A percentile compares a stretch with the other conserved stretches of the same genome.
These are phyloP conservation scores for Pissodes strobi DNA, from an alignment of 1,140 invertebrate genomes.

Conservation along the genomic window DNA sequence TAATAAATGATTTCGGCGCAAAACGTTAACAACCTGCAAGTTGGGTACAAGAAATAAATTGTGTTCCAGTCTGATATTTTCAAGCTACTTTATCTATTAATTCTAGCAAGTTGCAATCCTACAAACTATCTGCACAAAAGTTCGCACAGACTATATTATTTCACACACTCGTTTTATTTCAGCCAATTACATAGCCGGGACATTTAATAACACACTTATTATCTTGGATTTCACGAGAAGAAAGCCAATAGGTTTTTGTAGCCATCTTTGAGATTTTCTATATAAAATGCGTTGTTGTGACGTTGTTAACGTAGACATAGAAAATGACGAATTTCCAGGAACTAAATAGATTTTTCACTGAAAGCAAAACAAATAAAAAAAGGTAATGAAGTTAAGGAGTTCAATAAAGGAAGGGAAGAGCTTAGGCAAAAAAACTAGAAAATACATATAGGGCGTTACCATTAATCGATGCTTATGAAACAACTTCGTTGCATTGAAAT, in stretches of 20 bases:
- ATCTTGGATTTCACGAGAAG: constrained; percentile 29
- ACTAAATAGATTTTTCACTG: no score
- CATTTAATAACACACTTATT: constrained; percentile 44
- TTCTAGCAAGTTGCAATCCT: constrained; percentile 14
- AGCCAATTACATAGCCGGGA: constrained; percentile 40
- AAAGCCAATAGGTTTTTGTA: constrained; percentile 18
- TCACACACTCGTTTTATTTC: constrained; percentile 38
- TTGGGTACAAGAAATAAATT: constrained; percentile 26
- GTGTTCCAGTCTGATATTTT: constrained; percentile 3
- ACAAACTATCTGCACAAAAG: constrained; percentile 6
- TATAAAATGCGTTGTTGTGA: no score
- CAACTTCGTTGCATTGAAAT: no score
- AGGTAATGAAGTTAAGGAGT: no score
- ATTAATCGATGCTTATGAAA: no score
- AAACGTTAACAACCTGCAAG: constrained; percentile 1
- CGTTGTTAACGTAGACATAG: no score
- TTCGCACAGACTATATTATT: constrained; percentile 40
- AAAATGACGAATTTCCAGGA: no score
- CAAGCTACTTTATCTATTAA: constrained; percentile 30
- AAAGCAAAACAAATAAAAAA: no score
- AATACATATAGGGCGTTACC: no score
- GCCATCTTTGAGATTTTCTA: background rate
- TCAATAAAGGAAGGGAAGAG: no score
- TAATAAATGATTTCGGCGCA: constrained; percentile 14
- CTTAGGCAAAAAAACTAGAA: no score